Evolutionary conservation across 1,140 invertebrate genomes (phyloP).

Genomic region (Eulimnadia texana): DNA sequence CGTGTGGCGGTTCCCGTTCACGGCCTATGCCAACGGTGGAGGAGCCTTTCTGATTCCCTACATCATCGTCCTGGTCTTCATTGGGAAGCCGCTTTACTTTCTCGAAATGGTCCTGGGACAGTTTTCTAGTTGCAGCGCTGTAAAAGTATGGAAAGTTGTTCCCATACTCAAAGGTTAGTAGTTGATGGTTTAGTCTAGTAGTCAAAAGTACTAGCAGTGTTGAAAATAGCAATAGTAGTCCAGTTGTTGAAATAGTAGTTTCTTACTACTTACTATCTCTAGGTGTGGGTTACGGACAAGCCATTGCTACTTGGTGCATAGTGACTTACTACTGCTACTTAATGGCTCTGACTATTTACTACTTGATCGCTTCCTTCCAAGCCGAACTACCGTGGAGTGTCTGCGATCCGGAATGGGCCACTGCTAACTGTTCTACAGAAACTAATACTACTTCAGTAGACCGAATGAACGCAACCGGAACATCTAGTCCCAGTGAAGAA

Average conservation of each 20-base stretch:
- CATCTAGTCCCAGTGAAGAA: slow-evolving; percentile 4
- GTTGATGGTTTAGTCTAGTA: no score
- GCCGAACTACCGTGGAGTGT: slow-evolving; percentile 26
- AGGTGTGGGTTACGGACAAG: slow-evolving; percentile 32
- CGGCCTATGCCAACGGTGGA: slow-evolving; percentile 22
- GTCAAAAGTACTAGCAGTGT: no score
- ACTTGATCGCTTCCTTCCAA: slow-evolving; percentile 29
- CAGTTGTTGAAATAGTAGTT: no score
- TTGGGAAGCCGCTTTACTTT: slow-evolving; percentile 58
- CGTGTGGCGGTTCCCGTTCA: slow-evolving; percentile 21
- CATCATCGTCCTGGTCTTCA: slow-evolving; percentile 40
- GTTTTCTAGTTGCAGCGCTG: slow-evolving; percentile 57
- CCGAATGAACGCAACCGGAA: background rate
- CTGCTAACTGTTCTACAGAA: background rate
- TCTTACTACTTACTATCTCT: background rate
- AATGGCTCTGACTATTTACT: slow-evolving; percentile 30
- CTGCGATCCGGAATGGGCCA: slow-evolving; percentile 24
- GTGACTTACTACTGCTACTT: slow-evolving; percentile 30
- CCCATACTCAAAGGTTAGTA: slow-evolving; percentile 63
- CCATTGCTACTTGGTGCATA: slow-evolving; percentile 26
- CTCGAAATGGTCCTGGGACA: slow-evolving; percentile 63
- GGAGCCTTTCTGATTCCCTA: slow-evolving; percentile 58
- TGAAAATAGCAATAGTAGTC: no score
- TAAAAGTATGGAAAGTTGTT: slow-evolving; percentile 61
- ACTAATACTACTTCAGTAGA: background rate